Conservation (phyloP, 2,888 invertebrate genomes). For the Brachyptera putata region DNA sequence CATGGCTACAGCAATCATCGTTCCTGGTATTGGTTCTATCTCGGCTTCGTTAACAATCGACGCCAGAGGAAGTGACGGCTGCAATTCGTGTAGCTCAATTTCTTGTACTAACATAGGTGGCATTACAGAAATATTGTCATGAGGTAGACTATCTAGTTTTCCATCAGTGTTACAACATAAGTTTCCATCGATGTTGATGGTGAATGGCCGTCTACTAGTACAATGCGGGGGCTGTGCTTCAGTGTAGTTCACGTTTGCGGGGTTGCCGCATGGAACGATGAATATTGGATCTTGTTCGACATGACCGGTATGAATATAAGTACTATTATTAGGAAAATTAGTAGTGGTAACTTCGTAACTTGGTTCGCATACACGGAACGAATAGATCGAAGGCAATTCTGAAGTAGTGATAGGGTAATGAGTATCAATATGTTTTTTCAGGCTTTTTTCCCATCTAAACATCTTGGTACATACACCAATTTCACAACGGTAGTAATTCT, state of each 20-base stretch:
- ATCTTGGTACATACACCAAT: conserved; percentile 21
- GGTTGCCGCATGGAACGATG: background rate
- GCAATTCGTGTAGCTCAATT: no score
- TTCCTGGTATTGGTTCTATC: no score
- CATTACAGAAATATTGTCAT: no score
- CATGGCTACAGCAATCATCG: no score
- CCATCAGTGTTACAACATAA: conserved; percentile 25
- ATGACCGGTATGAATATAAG: no score
- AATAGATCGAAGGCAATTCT: conserved; percentile 21
- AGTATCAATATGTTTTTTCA: conserved; percentile 25
- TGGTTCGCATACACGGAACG: conserved; percentile 23
- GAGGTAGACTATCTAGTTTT: no score
- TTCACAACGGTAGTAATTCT: no score
- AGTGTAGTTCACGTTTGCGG: background rate
- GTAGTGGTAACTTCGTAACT: background rate
- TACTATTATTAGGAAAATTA: no score
- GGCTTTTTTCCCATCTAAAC: conserved; percentile 25
- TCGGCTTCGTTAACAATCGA: no score
- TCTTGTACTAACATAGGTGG: no score
- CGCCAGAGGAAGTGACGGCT: no score
- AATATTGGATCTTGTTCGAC: no score
- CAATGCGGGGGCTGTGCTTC: background rate
- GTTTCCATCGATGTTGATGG: conserved; percentile 28
- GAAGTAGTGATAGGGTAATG: background rate
- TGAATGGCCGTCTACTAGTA: conserved; percentile 5